These are phyloP conservation scores for Leucosticte australis DNA, from an alignment of 2,113 vertebrate species.

Conservation along the genomic window DNA sequence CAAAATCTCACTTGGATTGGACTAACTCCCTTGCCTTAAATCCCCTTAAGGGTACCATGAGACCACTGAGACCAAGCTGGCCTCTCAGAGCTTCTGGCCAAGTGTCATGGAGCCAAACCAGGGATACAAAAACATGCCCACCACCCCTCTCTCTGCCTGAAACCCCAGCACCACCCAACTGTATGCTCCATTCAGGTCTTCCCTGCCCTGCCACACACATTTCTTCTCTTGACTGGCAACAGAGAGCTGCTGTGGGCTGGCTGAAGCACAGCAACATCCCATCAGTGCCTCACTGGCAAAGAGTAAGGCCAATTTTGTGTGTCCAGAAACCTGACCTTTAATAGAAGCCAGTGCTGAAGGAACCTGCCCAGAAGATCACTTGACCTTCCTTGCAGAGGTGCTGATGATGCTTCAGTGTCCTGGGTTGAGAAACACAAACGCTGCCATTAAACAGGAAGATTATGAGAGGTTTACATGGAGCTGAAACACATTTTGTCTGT, in stretches of 20 bases:
- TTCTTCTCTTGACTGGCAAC: neutral
- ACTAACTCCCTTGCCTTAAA: neutral
- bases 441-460: neutral
- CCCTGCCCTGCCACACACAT: neutral
- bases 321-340: neutral
- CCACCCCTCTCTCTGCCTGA: rapidly evolving
- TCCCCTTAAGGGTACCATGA: neutral
- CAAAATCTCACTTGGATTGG: neutral
- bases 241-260: neutral
- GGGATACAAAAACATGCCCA: neutral
- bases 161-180: neutral
- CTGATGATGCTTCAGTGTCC: neutral
- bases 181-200: neutral
- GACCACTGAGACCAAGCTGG: neutral
- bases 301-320: neutral
- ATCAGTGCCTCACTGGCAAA: neutral
- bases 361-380: neutral
- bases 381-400: neutral
- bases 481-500: neutral
- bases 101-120: neutral
- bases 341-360: neutral
- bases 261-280: neutral
- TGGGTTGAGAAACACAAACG: neutral
- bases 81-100: neutral
- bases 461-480: neutral